These are phyloP conservation scores for Endomychus coccineus DNA, from an alignment of 2,888 invertebrate species.

Conservation along the genomic window DNA sequence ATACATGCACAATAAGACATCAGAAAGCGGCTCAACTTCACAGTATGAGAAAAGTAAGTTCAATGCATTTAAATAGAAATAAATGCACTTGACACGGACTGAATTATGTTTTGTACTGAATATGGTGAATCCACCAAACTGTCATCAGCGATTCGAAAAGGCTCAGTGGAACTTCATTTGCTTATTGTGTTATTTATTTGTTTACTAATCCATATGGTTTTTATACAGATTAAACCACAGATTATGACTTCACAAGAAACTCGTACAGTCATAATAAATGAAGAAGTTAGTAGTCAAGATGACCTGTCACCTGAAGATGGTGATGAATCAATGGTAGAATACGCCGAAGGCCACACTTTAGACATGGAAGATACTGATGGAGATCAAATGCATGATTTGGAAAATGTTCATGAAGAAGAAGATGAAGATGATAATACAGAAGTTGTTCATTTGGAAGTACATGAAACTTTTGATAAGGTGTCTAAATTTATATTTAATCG, in stretches of 20 bases:
- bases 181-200: too few species aligned
- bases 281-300: constrained; percentile 16
- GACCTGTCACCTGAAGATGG: constrained; percentile 21
- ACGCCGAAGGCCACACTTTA: constrained; percentile 16
- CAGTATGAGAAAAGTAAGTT: constrained; percentile 31
- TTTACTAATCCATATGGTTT: too few species aligned
- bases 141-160: too few species aligned
- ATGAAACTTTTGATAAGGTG: too few species aligned
- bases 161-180: too few species aligned
- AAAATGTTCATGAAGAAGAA: constrained; percentile 29
- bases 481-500: too few species aligned
- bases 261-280: constrained; percentile 15
- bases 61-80: too few species aligned
- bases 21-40: constrained; percentile 45
- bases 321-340: constrained; percentile 18
- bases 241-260: constrained; percentile 16
- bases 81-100: background rate
- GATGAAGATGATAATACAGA: constrained; percentile 28
- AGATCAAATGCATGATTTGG: constrained; percentile 19
- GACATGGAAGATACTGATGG: constrained; percentile 22
- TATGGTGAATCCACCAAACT: too few species aligned
- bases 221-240: too few species aligned
- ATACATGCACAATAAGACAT: constrained; percentile 53
- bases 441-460: constrained; percentile 8
- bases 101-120: background rate